These are phyloP conservation scores for Dendrolimus kikuchii DNA, from an alignment of 1,140 invertebrate genomes.

Conservation along the genomic window DNA sequence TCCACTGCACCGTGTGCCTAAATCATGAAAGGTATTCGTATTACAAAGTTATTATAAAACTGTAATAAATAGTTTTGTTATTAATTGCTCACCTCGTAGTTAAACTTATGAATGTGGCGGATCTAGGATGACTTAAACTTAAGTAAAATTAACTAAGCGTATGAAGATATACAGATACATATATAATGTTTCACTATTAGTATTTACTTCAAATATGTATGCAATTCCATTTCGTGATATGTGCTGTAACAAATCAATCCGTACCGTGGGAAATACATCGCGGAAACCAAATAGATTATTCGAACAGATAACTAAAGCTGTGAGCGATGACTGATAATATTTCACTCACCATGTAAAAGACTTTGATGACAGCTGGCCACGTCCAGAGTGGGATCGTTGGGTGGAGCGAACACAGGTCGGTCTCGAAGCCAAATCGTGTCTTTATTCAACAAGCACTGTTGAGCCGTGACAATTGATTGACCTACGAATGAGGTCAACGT, in stretches of 20 bases:
- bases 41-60: too few species aligned
- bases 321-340: slow-evolving; percentile 3
- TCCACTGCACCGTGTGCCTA: too few species aligned
- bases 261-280: slow-evolving; percentile 18
- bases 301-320: slow-evolving; percentile 7
- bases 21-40: too few species aligned
- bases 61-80: too few species aligned
- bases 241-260: not conserved
- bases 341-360: slow-evolving; percentile 50
- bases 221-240: too few species aligned
- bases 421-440: slow-evolving; percentile 65
- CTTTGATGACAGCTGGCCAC: slow-evolving; percentile 56
- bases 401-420: slow-evolving; percentile 49
- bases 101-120: too few species aligned
- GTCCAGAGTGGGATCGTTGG: slow-evolving; percentile 43
- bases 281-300: slow-evolving; percentile 15
- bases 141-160: too few species aligned
- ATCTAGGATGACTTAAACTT: too few species aligned
- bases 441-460: slow-evolving; percentile 64
- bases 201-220: too few species aligned
- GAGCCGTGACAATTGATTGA: slow-evolving; percentile 61
- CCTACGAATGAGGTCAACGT: slow-evolving; percentile 50
- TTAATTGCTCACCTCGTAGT: too few species aligned
- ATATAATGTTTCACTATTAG: too few species aligned
- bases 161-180: too few species aligned